Evolutionary conservation across 2,888 invertebrate genomes (phyloP).

Genomic region (Lathronympha strigana): DNA sequence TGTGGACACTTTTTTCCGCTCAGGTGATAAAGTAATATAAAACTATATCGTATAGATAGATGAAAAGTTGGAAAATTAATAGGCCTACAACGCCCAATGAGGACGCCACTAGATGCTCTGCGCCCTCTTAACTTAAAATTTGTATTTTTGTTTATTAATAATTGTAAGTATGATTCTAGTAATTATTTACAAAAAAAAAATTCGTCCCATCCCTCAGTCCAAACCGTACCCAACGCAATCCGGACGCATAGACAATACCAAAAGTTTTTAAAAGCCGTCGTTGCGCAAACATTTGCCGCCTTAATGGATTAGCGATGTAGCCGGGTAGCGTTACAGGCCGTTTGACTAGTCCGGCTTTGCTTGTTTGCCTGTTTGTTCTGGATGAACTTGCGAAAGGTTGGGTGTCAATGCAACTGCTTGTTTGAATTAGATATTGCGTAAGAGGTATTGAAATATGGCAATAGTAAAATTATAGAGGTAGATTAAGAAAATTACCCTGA

Average conservation of each 20-base stretch:
- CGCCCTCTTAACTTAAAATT: too few species aligned
- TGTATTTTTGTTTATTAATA: too few species aligned
- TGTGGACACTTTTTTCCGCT: too few species aligned
- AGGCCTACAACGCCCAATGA: too few species aligned
- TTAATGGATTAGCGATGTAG: constrained; percentile 74
- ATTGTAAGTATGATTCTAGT: too few species aligned
- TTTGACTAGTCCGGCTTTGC: constrained; percentile 40
- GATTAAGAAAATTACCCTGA: too few species aligned
- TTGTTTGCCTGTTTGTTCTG: constrained; percentile 36
- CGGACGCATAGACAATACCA: constrained; percentile 59
- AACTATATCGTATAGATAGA: too few species aligned
- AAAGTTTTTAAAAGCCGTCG: constrained; percentile 42
- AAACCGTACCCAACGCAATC: constrained; percentile 48
- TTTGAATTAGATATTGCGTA: constrained; percentile 15
- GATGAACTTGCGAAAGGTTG: constrained; percentile 39
- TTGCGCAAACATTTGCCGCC: constrained; percentile 48
- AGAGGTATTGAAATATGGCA: background rate
- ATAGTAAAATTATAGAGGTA: background rate
- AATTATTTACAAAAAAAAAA: background rate
- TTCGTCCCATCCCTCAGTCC: constrained; percentile 5
- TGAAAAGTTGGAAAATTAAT: too few species aligned
- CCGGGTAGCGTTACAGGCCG: constrained; percentile 59
- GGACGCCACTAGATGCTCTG: too few species aligned
- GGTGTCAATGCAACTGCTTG: constrained; percentile 30
- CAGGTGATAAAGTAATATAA: too few species aligned